These are phyloP conservation scores for Grammomys dolichurus DNA, from an alignment of 2,113 vertebrate genomes.

Conservation along the genomic window DNA sequence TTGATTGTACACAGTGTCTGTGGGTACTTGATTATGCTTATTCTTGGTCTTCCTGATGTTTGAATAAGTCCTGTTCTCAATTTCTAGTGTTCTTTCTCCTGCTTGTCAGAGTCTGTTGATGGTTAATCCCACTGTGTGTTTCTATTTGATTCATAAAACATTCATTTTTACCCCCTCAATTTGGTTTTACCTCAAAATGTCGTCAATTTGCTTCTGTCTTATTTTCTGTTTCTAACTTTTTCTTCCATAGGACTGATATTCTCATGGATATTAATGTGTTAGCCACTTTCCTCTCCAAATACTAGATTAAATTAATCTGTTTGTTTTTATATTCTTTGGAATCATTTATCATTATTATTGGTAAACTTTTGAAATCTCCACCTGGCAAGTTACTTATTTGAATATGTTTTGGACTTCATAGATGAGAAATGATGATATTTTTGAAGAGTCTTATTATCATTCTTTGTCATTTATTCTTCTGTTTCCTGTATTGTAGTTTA, in stretches of 20 bases:
- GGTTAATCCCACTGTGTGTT: not conserved
- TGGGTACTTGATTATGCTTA: not conserved
- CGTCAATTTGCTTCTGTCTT: not conserved
- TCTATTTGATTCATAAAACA: not conserved
- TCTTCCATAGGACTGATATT: not conserved
- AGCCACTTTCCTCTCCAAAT: not conserved
- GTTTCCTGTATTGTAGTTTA: not conserved
- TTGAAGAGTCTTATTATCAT: not conserved
- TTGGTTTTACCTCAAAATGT: not conserved
- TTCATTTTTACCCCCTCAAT: not conserved
- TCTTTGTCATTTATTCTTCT: not conserved
- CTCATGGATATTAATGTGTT: not conserved
- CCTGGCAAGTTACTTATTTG: not conserved
- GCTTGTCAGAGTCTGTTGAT: not conserved
- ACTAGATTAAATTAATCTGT: not conserved
- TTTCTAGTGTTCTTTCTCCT: not conserved
- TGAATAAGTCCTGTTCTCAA: not conserved
- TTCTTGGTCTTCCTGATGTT: not conserved
- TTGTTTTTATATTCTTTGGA: not conserved
- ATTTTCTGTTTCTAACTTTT: not conserved
- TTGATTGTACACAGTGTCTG: not conserved
- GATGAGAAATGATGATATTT: not conserved
- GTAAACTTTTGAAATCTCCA: not conserved
- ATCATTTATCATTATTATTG: not conserved
- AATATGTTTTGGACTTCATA: not conserved